Conservation (phyloP, 2,888 invertebrate species). For the Cordilura impudica region DNA sequence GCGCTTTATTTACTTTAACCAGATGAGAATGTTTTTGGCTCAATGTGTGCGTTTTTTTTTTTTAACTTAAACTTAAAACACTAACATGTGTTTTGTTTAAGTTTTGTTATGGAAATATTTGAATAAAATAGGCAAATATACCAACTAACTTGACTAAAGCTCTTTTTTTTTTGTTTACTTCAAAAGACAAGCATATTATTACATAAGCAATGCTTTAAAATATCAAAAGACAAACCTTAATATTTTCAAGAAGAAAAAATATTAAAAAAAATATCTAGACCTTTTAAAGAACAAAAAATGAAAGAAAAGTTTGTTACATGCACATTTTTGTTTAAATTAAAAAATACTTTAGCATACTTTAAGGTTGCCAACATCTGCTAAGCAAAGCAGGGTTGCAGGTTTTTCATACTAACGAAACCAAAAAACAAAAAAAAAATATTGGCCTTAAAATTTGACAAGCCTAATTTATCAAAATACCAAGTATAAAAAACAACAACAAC, state of each 20-base stretch:
- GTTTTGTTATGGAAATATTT: background rate
- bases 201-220: conserved; percentile 51
- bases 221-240: conserved; percentile 56
- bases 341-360: conserved; percentile 34
- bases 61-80: background rate
- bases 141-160: conserved; percentile 64
- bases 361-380: background rate
- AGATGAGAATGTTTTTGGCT: conserved; percentile 1
- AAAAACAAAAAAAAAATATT: background rate
- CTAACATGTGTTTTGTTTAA: background rate
- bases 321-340: background rate
- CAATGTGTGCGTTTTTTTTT: conserved; percentile 34
- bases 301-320: conserved; percentile 21
- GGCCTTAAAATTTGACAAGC: conserved; percentile 71
- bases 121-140: conserved; percentile 21
- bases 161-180: conserved; percentile 62
- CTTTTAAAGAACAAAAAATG: conserved; percentile 6
- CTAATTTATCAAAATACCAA: conserved; percentile 74
- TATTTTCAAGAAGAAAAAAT: conserved; percentile 15
- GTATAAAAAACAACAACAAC: too few species aligned
- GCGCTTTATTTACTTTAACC: conserved; percentile 26
- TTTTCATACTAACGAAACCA: background rate
- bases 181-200: conserved; percentile 41
- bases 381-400: conserved; percentile 41
- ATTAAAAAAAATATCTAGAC: conserved; percentile 23